Evolutionary conservation across 2,797 vertebrate genomes (phyloP), one percentile per base, ranked within the genome.

Genomic region (Momotus momota): DNA sequence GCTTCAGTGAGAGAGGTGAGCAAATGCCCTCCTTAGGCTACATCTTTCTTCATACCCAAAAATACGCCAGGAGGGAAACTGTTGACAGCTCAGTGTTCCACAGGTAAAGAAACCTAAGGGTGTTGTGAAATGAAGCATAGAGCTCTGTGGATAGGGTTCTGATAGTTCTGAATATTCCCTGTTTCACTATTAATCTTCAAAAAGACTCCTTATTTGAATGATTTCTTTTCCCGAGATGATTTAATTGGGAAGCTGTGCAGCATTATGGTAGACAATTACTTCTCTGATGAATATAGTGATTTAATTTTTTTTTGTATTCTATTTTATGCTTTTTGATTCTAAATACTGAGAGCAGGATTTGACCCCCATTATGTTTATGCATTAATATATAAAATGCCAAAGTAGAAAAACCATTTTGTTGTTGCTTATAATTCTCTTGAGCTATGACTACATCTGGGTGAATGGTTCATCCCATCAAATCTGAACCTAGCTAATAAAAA

Each of bases 401-500:
- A 55, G 43, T 40, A 73, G 62, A 70, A 38, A 46, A 77, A 55
- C 66, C 58, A 25, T 29, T 84, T 88, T 94, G 41, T 75, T 90
- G 51, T 48, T 86, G 66, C 62, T 66, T 88, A 21, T 88, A 52
- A 77, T 71, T 93, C 51, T 66, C 81, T 26, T 97, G 91, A 97
- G 82, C 93, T 86, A 88, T 7, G 95, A 78, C 81, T 86, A 9
- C 80, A 92, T 95, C 94, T 91, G 69, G 95, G 62, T 97, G 94
- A 97, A 96, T 35, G 90, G 96, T 97, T 97, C 96, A 93, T 90
- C 70, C 57, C 92, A 89, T 96, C 94, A 94, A 94, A 96, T 82
- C 77, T 93, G 96, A 97, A 96, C 86, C 82, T 71, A 94, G 75
- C 77, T 97, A 97, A 98, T 97, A 96, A 97, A 98, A 94, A 62